Conservation (phyloP, 2,888 invertebrate genomes). For the Galeruca laticollis region DNA sequence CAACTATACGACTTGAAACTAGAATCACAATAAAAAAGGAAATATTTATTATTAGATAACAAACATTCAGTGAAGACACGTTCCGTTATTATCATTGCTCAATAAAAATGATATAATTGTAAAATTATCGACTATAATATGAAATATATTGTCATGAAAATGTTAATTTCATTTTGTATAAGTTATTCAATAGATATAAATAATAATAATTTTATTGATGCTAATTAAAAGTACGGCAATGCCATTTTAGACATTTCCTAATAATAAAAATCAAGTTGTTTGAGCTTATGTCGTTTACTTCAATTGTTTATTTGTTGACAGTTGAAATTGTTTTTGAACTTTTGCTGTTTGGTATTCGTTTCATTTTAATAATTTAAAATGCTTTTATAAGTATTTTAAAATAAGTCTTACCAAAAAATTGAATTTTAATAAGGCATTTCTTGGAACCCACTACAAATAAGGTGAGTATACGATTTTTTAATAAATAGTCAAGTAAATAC, state of each 20-base stretch:
- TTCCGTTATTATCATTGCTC: no score
- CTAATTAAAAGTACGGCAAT: not conserved
- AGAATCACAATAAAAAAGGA: no score
- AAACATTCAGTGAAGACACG: no score
- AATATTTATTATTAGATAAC: no score
- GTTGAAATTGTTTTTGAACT: conserved; percentile 57
- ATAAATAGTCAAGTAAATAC: conserved; percentile 29
- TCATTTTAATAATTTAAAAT: conserved; percentile 53
- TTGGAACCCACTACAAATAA: conserved; percentile 46
- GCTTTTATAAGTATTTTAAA: conserved; percentile 51
- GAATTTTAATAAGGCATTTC: conserved; percentile 50
- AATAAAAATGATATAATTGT: no score
- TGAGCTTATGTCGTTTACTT: conserved; percentile 17
- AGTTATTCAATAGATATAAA: not conserved
- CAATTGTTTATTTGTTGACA: conserved; percentile 50
- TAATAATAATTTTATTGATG: not conserved
- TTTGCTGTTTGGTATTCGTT: conserved; percentile 55
- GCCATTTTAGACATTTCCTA: not conserved
- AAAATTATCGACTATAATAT: no score
- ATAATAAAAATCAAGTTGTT: conserved; percentile 29
- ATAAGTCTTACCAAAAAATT: conserved; percentile 37
- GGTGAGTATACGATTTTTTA: conserved; percentile 39
- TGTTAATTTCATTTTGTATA: no score
- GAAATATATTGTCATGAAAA: no score
- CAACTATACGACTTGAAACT: no score